Evolutionary conservation across 1,140 invertebrate species (phyloP).

Genomic region (Tigriopus japonicus): DNA sequence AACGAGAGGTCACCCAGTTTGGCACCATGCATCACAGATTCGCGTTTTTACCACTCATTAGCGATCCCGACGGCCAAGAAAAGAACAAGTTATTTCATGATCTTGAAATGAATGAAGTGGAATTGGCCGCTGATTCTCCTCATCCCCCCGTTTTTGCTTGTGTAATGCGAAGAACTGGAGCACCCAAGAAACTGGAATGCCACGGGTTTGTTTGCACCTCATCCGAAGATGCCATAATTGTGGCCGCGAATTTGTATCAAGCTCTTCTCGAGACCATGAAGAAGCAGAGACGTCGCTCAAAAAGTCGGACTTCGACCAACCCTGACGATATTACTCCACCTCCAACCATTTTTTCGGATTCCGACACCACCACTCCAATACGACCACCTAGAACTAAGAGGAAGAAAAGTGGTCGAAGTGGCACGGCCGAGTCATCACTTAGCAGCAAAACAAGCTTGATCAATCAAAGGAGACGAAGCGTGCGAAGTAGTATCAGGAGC

Average conservation of each 20-base stretch:
- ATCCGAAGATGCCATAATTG: conserved; percentile 66
- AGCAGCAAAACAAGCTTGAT: background rate
- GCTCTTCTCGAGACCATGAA: conserved; percentile 55
- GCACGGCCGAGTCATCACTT: background rate
- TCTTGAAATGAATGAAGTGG: conserved; percentile 15
- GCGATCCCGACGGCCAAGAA: conserved; percentile 46
- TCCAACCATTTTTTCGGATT: background rate
- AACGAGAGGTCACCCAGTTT: conserved; percentile 15
- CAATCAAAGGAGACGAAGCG: background rate
- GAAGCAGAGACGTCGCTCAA: conserved; percentile 2
- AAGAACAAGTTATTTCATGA: conserved; percentile 19
- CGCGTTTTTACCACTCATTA: conserved; percentile 65
- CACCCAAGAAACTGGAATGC: conserved; percentile 58
- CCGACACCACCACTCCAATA: background rate
- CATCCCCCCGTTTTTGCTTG: conserved; percentile 75
- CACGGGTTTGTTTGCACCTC: conserved; percentile 65
- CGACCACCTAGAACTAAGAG: background rate
- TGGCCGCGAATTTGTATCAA: conserved; percentile 70
- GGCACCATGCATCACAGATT: conserved; percentile 29
- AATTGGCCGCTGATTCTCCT: conserved; percentile 16
- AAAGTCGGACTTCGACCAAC: background rate
- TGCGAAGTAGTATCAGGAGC: conserved; percentile 5
- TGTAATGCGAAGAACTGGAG: conserved; percentile 59
- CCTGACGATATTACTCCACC: background rate
- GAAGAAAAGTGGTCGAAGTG: background rate